Conservation (phyloP, 2,113 vertebrate species). For the Marmota flaviventris region DNA sequence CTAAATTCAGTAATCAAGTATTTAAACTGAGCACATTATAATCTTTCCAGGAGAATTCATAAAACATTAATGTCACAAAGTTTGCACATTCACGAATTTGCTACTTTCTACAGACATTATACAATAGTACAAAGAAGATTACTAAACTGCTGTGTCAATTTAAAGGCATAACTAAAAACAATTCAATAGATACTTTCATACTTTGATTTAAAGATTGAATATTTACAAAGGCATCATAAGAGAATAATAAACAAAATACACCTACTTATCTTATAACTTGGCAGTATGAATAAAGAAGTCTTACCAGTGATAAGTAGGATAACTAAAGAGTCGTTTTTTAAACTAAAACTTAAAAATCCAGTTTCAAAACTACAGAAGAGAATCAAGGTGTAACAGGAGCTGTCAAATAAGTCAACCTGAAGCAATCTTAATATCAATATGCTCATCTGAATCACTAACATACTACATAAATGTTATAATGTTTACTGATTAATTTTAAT, state of each 20-base stretch:
- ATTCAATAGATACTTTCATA: slow-evolving; percentile 3
- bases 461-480: neutral
- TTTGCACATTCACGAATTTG: neutral
- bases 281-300: neutral
- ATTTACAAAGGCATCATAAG: slow-evolving; percentile 7
- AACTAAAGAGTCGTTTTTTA: neutral
- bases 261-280: neutral
- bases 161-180: slow-evolving; percentile 37
- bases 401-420: slow-evolving; percentile 42
- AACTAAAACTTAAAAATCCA: slow-evolving; percentile 56
- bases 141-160: neutral
- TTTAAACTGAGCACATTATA: slow-evolving; percentile 15
- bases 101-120: neutral
- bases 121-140: neutral
- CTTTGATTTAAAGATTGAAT: slow-evolving; percentile 3
- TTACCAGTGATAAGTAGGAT: neutral
- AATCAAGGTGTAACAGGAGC: neutral
- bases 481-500: neutral
- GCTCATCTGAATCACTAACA: neutral
- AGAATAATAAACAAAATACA: neutral
- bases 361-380: slow-evolving; percentile 35
- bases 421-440: neutral
- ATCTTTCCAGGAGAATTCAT: neutral
- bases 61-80: neutral
- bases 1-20: neutral